Conservation (phyloP, 2,797 vertebrate genomes). For the Triplophysa yarkandensis region DNA sequence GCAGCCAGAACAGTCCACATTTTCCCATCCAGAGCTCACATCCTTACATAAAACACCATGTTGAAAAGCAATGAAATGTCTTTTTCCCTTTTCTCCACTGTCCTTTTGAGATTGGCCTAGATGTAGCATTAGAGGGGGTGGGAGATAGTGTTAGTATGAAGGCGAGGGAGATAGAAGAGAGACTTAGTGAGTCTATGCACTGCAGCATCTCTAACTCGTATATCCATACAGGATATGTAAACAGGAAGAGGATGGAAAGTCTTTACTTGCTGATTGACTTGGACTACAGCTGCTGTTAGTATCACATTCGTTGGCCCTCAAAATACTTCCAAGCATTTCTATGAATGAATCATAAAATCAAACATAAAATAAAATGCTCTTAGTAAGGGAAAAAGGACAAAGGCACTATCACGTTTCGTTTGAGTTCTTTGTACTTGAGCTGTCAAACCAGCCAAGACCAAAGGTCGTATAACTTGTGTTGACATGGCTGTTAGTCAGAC, state of each 20-base stretch:
- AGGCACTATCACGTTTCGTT: constrained; percentile 30
- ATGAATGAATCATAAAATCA: constrained; percentile 1
- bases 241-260: constrained; percentile 48
- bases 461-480: constrained; percentile 30
- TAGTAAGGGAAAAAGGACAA: constrained; percentile 16
- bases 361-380: constrained; percentile 24
- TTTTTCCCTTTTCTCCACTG: constrained; percentile 3
- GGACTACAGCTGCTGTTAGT: constrained; percentile 25
- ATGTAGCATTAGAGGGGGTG: constrained; percentile 42
- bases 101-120: constrained; percentile 52
- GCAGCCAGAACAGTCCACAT: constrained; percentile 65
- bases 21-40: constrained; percentile 57
- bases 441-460: constrained; percentile 27
- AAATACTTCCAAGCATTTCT: constrained; percentile 2
- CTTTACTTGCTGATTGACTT: constrained; percentile 36
- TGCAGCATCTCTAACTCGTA: constrained; percentile 1
- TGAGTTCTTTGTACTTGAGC: constrained; percentile 31
- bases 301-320: constrained; percentile 21
- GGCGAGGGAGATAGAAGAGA: not conserved
- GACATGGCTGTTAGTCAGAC: constrained; percentile 37
- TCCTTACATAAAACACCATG: constrained; percentile 30
- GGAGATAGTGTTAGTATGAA: not conserved
- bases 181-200: constrained; percentile 30
- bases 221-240: constrained; percentile 33
- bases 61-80: constrained; percentile 48